Percentiles rank a stretch among this genome's conserved stretches.
phyloP scores from a whole-genome alignment of 2,113 vertebrate species.

The Ctenodactylus gundi region DNA sequence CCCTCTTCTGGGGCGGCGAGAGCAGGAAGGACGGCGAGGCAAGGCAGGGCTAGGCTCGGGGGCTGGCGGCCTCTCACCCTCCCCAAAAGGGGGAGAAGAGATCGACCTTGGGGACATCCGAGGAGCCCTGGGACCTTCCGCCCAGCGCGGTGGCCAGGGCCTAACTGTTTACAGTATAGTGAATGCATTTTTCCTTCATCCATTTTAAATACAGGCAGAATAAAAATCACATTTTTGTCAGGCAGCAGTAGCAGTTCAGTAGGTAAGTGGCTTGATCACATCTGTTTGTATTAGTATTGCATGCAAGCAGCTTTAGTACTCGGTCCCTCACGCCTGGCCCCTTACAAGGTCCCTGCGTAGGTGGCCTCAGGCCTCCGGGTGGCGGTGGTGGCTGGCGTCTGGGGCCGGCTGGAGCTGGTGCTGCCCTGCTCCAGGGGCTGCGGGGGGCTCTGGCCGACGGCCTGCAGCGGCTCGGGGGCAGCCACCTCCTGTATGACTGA shows the following conservation, averaged over 20 bases:
- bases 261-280: slow-evolving; percentile 89
- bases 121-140: slow-evolving; percentile 76
- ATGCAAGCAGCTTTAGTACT: slow-evolving; percentile 89
- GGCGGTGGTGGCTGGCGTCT: slow-evolving; percentile 78
- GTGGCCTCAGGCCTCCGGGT: slow-evolving; percentile 83
- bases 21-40: slow-evolving; percentile 18
- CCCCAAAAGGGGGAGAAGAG: slow-evolving; percentile 39
- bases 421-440: slow-evolving; percentile 84
- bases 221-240: slow-evolving; percentile 90
- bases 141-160: slow-evolving; percentile 76
- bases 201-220: slow-evolving; percentile 88
- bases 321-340: slow-evolving; percentile 72
- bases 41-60: slow-evolving; percentile 1
- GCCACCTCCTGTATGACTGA: slow-evolving; percentile 87
- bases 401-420: slow-evolving; percentile 84
- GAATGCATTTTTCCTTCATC: slow-evolving; percentile 87
- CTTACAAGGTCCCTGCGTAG: slow-evolving; percentile 86
- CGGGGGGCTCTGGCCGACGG: slow-evolving; percentile 82
- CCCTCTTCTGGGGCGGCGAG: slow-evolving; percentile 57
- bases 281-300: slow-evolving; percentile 88
- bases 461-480: slow-evolving; percentile 79
- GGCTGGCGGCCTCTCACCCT: slow-evolving; percentile 63
- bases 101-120: slow-evolving; percentile 77
- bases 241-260: slow-evolving; percentile 90
- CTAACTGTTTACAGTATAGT: slow-evolving; percentile 85